Conservation (phyloP, 1,140 invertebrate species). For the Drosophila arizonae region DNA sequence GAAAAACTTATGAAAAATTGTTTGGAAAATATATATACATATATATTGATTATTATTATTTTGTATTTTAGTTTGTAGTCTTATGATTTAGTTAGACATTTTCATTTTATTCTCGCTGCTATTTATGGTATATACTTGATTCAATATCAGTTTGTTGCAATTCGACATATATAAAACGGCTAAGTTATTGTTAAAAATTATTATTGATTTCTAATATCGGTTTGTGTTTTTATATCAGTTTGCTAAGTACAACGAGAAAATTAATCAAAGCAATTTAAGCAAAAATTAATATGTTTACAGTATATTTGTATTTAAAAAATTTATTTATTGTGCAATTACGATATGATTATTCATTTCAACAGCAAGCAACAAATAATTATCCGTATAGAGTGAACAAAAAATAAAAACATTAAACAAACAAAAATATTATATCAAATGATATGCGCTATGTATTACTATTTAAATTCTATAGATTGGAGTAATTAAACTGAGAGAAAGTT, state of each 20-base stretch:
- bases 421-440: slow-evolving; percentile 50
- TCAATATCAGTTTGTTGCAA: slow-evolving; percentile 6
- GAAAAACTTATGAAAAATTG: background rate
- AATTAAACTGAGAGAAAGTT: slow-evolving; percentile 6
- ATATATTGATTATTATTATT: background rate
- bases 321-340: slow-evolving; percentile 67
- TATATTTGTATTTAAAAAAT: slow-evolving; percentile 16
- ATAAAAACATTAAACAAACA: background rate
- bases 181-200: slow-evolving; percentile 21
- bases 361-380: slow-evolving; percentile 25
- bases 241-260: slow-evolving; percentile 68
- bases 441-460: slow-evolving; percentile 33
- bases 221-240: slow-evolving; percentile 16
- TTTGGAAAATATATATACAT: background rate
- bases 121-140: slow-evolving; percentile 28
- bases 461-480: background rate
- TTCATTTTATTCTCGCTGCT: slow-evolving; percentile 18
- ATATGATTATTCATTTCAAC: slow-evolving; percentile 68
- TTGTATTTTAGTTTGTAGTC: slow-evolving; percentile 6
- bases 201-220: slow-evolving; percentile 42
- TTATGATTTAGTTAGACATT: slow-evolving; percentile 9
- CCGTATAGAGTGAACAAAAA: slow-evolving; percentile 20
- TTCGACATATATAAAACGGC: slow-evolving; percentile 5
- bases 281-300: slow-evolving; percentile 31
- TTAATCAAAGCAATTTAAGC: slow-evolving; percentile 26